These are phyloP conservation scores for Rhaphigaster nebulosa DNA, from an alignment of 2,888 invertebrate genomes.

Conservation along the genomic window DNA sequence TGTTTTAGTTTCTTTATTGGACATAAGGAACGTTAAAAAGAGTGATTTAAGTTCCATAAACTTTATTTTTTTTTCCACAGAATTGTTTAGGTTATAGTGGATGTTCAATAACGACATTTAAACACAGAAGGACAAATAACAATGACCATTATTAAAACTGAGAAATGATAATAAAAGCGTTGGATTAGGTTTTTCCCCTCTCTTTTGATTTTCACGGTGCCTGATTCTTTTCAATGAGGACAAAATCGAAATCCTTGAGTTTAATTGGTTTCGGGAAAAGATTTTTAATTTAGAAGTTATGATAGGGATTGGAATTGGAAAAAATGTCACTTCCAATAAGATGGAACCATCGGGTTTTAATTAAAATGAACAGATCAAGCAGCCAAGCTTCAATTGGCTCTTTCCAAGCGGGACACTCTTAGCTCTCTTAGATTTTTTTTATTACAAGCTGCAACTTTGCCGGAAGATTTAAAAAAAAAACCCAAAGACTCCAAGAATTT, in stretches of 20 bases:
- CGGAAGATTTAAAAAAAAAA: not conserved
- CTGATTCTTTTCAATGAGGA: not conserved
- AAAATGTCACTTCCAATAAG: conserved; percentile 16
- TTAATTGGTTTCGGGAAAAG: conserved; percentile 33
- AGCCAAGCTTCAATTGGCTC: not conserved
- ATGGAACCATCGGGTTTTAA: conserved; percentile 30
- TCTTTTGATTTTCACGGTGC: not conserved
- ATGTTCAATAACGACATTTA: too few species aligned
- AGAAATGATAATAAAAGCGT: conserved; percentile 30
- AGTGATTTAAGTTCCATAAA: too few species aligned
- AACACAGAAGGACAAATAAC: not conserved
- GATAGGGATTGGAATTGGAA: not conserved
- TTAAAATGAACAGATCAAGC: conserved; percentile 44
- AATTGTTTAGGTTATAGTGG: too few species aligned
- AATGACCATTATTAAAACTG: conserved; percentile 18
- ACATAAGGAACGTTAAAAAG: too few species aligned
- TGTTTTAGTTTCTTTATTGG: too few species aligned
- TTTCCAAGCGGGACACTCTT: not conserved
- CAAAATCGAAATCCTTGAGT: not conserved
- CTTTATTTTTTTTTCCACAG: too few species aligned
- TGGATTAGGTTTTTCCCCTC: not conserved
- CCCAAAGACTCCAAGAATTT: not conserved
- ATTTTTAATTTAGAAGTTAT: conserved; percentile 46
- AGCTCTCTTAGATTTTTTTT: not conserved
- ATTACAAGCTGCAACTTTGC: not conserved